A percentile compares a stretch with the other conserved stretches of the same genome.
These are phyloP conservation scores for Lottia scabra DNA, from an alignment of 2,888 invertebrate genomes.

Conservation along the genomic window DNA sequence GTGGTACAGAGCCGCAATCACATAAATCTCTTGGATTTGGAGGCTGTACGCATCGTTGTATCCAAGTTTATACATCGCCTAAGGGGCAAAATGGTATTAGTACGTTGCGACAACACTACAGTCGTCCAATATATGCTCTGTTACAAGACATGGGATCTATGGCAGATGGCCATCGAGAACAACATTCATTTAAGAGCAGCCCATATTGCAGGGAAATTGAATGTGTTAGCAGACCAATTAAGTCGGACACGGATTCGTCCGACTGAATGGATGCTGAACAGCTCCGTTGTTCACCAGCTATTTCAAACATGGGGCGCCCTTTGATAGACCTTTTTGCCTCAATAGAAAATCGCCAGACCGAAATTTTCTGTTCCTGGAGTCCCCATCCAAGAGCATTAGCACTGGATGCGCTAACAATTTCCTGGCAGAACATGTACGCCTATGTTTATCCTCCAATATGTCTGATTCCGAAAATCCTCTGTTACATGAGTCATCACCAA, in stretches of 20 bases:
- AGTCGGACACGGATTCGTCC: conserved; percentile 2
- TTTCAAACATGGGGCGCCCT: conserved; percentile 19
- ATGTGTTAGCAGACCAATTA: conserved; percentile 20
- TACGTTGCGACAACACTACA: conserved; percentile 13
- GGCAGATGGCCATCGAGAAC: neutral
- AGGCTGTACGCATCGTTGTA: too few relatives aligned
- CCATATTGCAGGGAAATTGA: conserved; percentile 19
- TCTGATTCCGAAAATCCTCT: neutral
- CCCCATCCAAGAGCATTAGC: conserved; percentile 17
- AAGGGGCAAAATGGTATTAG: neutral
- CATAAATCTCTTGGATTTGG: too few relatives aligned
- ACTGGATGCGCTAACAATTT: conserved; percentile 15
- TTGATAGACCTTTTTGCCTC: conserved; percentile 21
- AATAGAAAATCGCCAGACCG: conserved; percentile 15
- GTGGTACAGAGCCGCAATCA: neutral
- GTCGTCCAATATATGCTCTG: conserved; percentile 19
- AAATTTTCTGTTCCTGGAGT: conserved; percentile 23
- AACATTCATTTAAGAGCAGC: conserved; percentile 16
- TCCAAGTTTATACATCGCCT: too few relatives aligned
- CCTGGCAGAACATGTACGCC: conserved; percentile 9
- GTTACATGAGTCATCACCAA: conserved; percentile 5
- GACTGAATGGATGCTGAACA: conserved; percentile 22
- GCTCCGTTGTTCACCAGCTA: conserved; percentile 14
- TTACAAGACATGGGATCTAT: conserved; percentile 10
- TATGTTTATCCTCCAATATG: conserved; percentile 11